Evolutionary conservation across 1,140 invertebrate genomes (phyloP).

Genomic region (Lepidurus couesii): DNA sequence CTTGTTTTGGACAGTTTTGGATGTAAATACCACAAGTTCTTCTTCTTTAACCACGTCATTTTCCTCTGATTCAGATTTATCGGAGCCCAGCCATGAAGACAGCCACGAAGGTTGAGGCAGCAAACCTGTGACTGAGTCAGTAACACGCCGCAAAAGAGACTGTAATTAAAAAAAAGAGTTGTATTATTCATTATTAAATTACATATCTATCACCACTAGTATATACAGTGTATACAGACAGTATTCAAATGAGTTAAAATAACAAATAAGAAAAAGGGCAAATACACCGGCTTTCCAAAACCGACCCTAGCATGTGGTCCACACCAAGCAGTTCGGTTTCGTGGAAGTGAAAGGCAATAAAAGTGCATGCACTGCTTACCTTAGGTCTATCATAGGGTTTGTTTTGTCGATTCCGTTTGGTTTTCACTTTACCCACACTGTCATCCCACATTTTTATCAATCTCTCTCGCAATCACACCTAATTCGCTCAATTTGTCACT

Average conservation of each 20-base stretch:
- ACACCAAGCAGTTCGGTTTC: background rate
- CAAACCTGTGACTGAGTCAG: constrained; percentile 32
- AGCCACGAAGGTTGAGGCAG: constrained; percentile 32
- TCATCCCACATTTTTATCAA: constrained; percentile 32
- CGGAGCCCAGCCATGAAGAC: constrained; percentile 24
- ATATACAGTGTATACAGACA: background rate
- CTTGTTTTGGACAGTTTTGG: background rate
- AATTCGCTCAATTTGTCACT: constrained; percentile 18
- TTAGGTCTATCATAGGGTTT: constrained; percentile 34
- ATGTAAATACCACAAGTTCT: background rate
- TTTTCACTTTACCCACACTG: constrained; percentile 33
- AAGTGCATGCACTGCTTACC: constrained; percentile 25
- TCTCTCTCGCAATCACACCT: constrained; percentile 21
- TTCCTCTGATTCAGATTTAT: background rate
- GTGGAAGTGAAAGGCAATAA: constrained; percentile 15
- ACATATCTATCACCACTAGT: background rate
- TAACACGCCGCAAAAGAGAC: constrained; percentile 32
- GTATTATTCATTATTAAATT: background rate
- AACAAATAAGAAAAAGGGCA: background rate
- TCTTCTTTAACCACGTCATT: constrained; percentile 26
- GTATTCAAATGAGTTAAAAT: background rate
- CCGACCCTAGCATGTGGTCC: background rate
- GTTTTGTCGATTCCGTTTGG: constrained; percentile 25
- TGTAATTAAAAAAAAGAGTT: constrained; percentile 18
- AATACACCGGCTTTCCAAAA: constrained; percentile 5